Conservation (phyloP, 2,888 invertebrate species). For the Luperina testacea region DNA sequence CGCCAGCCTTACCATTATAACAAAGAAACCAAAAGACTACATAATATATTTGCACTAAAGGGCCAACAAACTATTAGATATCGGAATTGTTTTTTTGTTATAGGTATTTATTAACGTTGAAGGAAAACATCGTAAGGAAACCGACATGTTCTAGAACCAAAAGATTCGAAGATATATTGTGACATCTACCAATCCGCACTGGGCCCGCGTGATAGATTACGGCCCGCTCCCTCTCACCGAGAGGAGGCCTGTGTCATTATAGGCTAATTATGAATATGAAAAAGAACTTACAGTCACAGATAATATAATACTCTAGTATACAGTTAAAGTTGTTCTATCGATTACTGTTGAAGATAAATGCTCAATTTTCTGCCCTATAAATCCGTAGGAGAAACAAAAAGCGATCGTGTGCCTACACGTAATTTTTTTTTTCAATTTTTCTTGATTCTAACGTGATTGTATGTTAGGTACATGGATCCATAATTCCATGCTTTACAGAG, state of each 20-base stretch:
- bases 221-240: too few relatives aligned
- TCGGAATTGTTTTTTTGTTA: too few relatives aligned
- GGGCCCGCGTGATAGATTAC: too few relatives aligned
- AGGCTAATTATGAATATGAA: neutral
- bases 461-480: neutral
- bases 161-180: too few relatives aligned
- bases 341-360: neutral
- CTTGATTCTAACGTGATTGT: too few relatives aligned
- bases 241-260: too few relatives aligned
- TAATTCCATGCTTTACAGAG: neutral
- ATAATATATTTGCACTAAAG: neutral
- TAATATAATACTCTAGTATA: too few relatives aligned
- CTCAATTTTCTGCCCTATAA: neutral
- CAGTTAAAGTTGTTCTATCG: neutral
- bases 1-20: conserved; percentile 64
- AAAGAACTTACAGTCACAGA: neutral
- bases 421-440: neutral
- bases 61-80: neutral
- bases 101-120: too few relatives aligned
- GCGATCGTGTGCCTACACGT: neutral
- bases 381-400: neutral
- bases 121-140: too few relatives aligned
- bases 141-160: too few relatives aligned
- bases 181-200: too few relatives aligned
- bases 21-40: conserved; percentile 67